A percentile compares a stretch with the other conserved stretches of the same genome.
phyloP scores from a whole-genome alignment of 1,140 invertebrate species.

The Anthonomus grandis region DNA sequence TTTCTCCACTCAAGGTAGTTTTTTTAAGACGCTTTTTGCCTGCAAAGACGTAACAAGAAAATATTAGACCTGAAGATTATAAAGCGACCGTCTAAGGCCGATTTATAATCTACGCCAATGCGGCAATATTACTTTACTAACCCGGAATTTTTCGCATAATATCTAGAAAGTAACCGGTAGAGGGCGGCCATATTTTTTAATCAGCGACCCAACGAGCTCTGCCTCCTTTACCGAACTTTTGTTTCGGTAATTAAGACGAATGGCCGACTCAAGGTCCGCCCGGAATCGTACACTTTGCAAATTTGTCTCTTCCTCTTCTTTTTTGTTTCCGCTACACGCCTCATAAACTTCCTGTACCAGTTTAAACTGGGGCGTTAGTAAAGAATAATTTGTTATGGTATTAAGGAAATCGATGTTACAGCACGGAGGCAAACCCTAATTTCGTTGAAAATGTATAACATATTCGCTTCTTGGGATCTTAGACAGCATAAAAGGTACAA shows the following conservation, averaged over 20 bases:
- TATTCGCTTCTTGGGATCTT: too few relatives aligned
- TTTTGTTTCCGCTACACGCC: not conserved
- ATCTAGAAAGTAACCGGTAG: not conserved
- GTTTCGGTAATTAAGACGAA: constrained; percentile 6
- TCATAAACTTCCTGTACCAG: not conserved
- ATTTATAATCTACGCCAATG: not conserved
- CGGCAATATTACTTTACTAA: not conserved
- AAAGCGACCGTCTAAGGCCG: not conserved
- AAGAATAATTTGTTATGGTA: not conserved
- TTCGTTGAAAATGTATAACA: not conserved
- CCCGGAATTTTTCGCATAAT: not conserved
- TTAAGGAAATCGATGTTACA: not conserved
- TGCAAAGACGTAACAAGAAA: not conserved
- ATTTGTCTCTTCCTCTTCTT: constrained; percentile 5
- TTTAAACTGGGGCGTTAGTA: not conserved
- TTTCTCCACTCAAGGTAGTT: not conserved
- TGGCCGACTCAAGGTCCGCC: not conserved
- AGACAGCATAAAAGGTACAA: too few relatives aligned
- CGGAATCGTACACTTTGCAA: constrained; percentile 4
- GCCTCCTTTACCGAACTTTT: not conserved
- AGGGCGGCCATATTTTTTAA: constrained; percentile 7
- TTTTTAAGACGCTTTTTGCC: not conserved
- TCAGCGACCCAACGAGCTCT: not conserved
- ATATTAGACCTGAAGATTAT: too few relatives aligned
- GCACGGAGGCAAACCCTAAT: not conserved